Base-by-base conservation (phyloP, 1,140 invertebrate genomes). In the Zaprionus inermis region DNA sequence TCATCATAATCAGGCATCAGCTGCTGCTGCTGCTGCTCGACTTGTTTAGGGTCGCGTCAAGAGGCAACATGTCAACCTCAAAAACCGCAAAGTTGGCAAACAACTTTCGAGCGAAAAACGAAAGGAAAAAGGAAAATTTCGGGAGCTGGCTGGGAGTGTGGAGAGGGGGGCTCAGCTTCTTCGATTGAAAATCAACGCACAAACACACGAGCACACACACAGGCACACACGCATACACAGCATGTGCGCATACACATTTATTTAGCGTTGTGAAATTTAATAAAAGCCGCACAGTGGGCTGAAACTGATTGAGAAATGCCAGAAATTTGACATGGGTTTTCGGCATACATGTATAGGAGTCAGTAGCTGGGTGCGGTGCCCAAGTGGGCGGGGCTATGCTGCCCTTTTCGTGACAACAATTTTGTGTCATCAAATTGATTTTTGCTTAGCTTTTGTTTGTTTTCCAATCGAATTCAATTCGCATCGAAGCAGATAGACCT, bases 21-120 rank as follows among this genome's bases (percentile, higher is more conserved):
- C 76, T 44, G 38, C n/a, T 44, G 38, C 38, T 41, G 38, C 38
- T 85, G 81, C 81, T 75, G 63, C 64, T 60, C 34, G 71, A 82
- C 70, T 79, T 88, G 83, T 71, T 83, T 88, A 67, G 83, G 83
- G 84, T 83, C 83, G 77, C 84, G 89, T 88, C 82, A 89, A 80
- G 77, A 86, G 83, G 84, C 83, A 88, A 88, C 83, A 88, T 88
- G 83, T 88, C 83, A 88, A 89, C 83, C 83, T 80, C 84, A 88
- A 88, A 86, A 88, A 88, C 83, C 83, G 79, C 83, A 88, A 88
- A 88, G 84, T 88, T 88, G 84, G 84, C 83, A 88, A 85, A 88
- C 86, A 88, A 88, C 79, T 86, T 76, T 70, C 41, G 32, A 63
- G 32, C 22, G 38, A 55, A 28, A 38, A 41, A 78, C 32, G 54